Base-by-base conservation (phyloP, 2,113 vertebrate species). In the Pogona vitticeps region DNA sequence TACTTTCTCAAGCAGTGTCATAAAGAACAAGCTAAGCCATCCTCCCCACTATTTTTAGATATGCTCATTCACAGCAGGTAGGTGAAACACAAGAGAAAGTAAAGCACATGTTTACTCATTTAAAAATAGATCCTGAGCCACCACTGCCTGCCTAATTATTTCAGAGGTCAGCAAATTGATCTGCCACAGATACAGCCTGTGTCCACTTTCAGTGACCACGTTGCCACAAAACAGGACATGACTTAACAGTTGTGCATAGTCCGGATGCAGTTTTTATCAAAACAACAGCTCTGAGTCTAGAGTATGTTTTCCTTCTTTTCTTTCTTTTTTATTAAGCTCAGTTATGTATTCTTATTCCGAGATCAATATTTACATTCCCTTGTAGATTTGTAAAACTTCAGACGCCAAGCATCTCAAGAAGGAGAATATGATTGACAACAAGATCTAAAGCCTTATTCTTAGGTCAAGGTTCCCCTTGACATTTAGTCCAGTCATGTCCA, bases 141-240 rank as follows among this genome's bases (percentile, higher is more conserved):
- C 68, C 0, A 0, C 79, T 63, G 76, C 31, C 88, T 65, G 71
- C 65, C 77, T 92, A 88, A 90, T 92, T 92, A 92, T 86, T 92
- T 90, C 82, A 89, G 88, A 89, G 83, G 76, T 83, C 89, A 92
- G 87, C 33, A 90, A 92, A 94, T 58, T 86, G 91, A 94, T 93
- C 89, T 82, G 72, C 82, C 83, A 82, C 52, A 31, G 88, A 68
- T 82, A 36, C 40, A 59, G 52, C 80, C 70, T 71, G 17, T 58
- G 59, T 83, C 80, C 58, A 61, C 71, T 56, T 79, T 72, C 40
- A 2, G 0, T 67, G 59, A 52, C 42, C 77, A 56, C 71, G 83
- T 77, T 31, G 56, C 13, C 40, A 88, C 36, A 21, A 70, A 38
- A 36, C 0, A 0, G 28, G 12, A 83, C 0, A 0, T 20, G 90